Base-by-base conservation (phyloP, 2,888 invertebrate species). In the Barypeithes pellucidus region DNA sequence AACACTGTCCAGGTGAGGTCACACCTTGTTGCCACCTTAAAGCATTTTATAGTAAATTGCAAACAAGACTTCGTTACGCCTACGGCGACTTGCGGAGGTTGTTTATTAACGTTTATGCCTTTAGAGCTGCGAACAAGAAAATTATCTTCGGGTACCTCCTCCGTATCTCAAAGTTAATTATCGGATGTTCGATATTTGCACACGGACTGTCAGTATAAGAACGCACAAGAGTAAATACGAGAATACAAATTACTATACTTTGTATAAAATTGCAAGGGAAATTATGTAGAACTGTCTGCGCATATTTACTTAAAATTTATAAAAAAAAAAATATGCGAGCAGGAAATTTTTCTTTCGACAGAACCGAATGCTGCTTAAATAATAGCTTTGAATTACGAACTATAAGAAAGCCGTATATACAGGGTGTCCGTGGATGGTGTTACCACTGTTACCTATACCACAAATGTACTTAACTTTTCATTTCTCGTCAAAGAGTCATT, bases 101-200 rank as follows among this genome's bases (percentile, higher is more conserved):
- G 47, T 63, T 63, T 50, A 50, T 63, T 63, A 62, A 5, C 24
- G 29, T 45, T 45, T 47, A 47, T 63, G 47, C 47, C 47, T 63
- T 50, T 22, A 47, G 45, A 63, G 33, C 24, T 50, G 63, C 63
- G 63, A 63, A 63, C 63, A 63, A 50, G 63, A 63, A 63, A 63
- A 63, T 63, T 63, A 63, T 45, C 14, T 45, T 29, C 41, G 41
- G 60, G 39, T 43, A 45, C 24, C 33, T 50, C 63, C 63, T 63
- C 36, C 63, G 63, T 36, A 29, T 63, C 14, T 63, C 24, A 16
- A 36, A 57, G 54, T 57, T 57, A 57, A 57, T 57, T 57, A 33
- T 57, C 33, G 33, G 54, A 57, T 33, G 54, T 57, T 57, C 54
- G 54, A 33, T 57, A 33, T 57, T 57, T 29, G 14, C n/a, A 24